These are phyloP conservation scores for Hepsetus odoe DNA, from an alignment of 2,113 vertebrate genomes.

Conservation along the genomic window DNA sequence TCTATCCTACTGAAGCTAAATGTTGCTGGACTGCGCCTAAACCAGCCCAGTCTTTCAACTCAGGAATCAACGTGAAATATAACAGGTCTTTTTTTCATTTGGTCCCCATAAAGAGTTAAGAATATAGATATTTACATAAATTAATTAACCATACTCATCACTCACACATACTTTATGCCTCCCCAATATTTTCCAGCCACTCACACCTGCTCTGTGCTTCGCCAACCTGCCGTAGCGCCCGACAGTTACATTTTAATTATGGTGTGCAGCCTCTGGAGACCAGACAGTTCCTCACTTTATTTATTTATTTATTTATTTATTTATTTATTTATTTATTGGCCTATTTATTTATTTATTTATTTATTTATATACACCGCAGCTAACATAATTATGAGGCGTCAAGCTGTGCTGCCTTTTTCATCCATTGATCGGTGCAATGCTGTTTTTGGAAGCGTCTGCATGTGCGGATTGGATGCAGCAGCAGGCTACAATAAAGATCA, in stretches of 20 bases:
- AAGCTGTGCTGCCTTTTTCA: slow-evolving; percentile 31
- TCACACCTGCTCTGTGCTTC: slow-evolving; percentile 30
- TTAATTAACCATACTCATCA: neutral
- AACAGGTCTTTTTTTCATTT: no score
- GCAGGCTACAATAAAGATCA: slow-evolving; percentile 14
- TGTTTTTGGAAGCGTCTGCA: slow-evolving; percentile 13
- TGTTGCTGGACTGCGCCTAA: no score
- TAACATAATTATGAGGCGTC: slow-evolving; percentile 52
- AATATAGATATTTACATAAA: neutral
- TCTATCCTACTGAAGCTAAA: no score
- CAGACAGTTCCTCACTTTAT: slow-evolving; percentile 9
- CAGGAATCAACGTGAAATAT: no score
- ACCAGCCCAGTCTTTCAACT: no score
- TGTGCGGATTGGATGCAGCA: neutral
- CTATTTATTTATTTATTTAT: no score
- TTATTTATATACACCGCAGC: slow-evolving; percentile 11
- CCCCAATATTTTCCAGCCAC: neutral
- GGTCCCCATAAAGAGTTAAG: neutral
- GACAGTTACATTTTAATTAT: slow-evolving; percentile 56
- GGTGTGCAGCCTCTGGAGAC: slow-evolving; percentile 39
- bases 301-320: slow-evolving; percentile 43
- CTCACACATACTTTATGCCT: neutral
- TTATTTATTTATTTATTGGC: slow-evolving; percentile 46
- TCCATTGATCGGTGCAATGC: neutral
- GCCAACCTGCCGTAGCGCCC: slow-evolving; percentile 3